Evolutionary conservation across 1,140 invertebrate genomes (phyloP), one percentile per base, ranked within the genome.

Genomic region (Caenorhabditis remanei): DNA sequence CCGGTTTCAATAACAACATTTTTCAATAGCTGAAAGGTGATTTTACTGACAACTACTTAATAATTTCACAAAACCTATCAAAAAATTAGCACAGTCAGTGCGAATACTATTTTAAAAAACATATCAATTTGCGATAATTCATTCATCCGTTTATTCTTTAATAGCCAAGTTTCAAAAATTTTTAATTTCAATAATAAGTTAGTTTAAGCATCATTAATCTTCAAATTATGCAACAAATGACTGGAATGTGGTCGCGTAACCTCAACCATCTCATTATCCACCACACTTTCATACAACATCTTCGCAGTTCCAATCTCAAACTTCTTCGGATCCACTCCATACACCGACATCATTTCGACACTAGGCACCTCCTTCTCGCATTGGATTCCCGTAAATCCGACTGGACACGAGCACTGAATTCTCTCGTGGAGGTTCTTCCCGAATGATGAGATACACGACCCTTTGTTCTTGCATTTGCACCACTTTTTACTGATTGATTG

Each of bases 301-400:
- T 71, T 71, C 14, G 65, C 65, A 2, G 65, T 71, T 4, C 40
- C 65, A 8, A 71, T 71, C 14, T 71, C 65, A 41, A 71, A 71
- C 19, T 71, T 71, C 65, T 71, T 71, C 8, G 65, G 65, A 71
- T 71, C 65, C 65, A 71, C 65, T 16, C 65, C 65, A 46, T 71
- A 71, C 21, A 41, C 46, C 9, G 65, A 71, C 40, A 43, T 71
- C 65, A 71, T 46, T 11, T 71, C 65, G 40, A 71, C 46, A n/a
- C 9, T 46, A 4, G 13, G 11, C 13, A 71, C 41, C 40, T 46
- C 40, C 19, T 46, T 46, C 41, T 71, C 65, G 19, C 65, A 71
- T 46, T 71, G 65, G 19, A n/a, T 8, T 71, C 65, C 65, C 16
- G 13, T 14, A 19, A 71, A 71, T 71, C 65, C 65, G 5, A 71